Percentiles rank a stretch among this genome's conserved stretches.
phyloP scores from a whole-genome alignment of 64 coral and sea anemone species.

The Cladopsammia gracilis region DNA sequence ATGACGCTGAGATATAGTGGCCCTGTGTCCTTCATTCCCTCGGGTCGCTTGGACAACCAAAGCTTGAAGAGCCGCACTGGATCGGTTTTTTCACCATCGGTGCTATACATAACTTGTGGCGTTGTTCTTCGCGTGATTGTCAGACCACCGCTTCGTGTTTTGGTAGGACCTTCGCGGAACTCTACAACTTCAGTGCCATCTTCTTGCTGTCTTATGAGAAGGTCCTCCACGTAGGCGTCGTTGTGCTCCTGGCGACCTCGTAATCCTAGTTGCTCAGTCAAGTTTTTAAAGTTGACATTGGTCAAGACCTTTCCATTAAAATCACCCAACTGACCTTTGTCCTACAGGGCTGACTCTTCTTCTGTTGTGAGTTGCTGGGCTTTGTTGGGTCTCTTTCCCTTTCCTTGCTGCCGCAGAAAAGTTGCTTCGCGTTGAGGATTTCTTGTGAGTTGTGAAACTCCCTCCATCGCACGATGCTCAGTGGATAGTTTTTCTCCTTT shows the following conservation, averaged over 20 bases:
- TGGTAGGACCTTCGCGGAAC: conserved; percentile 12
- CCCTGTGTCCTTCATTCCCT: not conserved
- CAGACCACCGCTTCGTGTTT: conserved; percentile 67
- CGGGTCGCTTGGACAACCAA: conserved; percentile 46
- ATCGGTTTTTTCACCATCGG: conserved; percentile 14
- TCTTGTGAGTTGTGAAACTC: conserved; percentile 1
- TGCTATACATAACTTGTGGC: conserved; percentile 34
- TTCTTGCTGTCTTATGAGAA: not conserved
- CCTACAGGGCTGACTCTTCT: not conserved
- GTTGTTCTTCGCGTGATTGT: not conserved
- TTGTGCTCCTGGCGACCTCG: not conserved
- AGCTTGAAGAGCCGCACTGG: conserved; percentile 29
- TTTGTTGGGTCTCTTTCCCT: conserved; percentile 47
- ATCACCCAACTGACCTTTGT: conserved; percentile 6
- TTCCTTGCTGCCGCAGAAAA: conserved; percentile 2
- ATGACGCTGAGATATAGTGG: too few relatives aligned
- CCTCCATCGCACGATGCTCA: conserved; percentile 28
- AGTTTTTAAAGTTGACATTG: too few relatives aligned
- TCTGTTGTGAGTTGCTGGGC: not conserved
- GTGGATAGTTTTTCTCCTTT: conserved; percentile 28
- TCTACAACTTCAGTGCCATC: conserved; percentile 55
- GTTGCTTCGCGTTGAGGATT: not conserved
- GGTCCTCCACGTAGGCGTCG: conserved; percentile 17
- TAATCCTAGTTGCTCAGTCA: too few relatives aligned
- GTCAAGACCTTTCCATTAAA: not conserved